phyloP scores from a whole-genome alignment of 2,113 vertebrate species.

The Xyrauchen texanus region DNA sequence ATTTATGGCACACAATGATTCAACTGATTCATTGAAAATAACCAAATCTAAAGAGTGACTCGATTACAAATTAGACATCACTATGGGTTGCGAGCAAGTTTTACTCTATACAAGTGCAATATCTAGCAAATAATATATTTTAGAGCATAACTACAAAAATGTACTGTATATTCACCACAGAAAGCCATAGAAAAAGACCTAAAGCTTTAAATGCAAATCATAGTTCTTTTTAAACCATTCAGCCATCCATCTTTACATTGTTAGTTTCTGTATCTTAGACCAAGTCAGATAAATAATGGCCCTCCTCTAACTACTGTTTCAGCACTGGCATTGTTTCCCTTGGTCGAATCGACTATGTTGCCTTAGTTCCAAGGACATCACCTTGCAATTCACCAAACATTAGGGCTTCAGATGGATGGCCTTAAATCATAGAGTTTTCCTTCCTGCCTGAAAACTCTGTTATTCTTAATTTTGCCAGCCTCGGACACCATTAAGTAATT shows the following conservation, averaged over 20 bases:
- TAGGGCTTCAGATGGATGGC: conserved; percentile 57
- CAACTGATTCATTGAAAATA: too few relatives aligned
- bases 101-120: too few relatives aligned
- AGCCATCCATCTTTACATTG: conserved; percentile 53
- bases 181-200: too few relatives aligned
- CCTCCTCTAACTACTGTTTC: conserved; percentile 47
- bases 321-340: conserved; percentile 55
- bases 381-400: conserved; percentile 34
- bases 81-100: too few relatives aligned
- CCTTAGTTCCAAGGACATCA: conserved; percentile 60
- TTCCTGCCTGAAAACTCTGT: conserved; percentile 55
- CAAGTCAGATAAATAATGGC: conserved; percentile 55
- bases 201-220: too few relatives aligned
- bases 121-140: too few relatives aligned
- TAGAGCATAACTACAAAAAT: too few relatives aligned
- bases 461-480: conserved; percentile 62
- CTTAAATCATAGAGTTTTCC: conserved; percentile 59
- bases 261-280: conserved; percentile 51
- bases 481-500: conserved; percentile 37
- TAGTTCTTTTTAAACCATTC: neutral
- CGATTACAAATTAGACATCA: too few relatives aligned
- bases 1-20: too few relatives aligned
- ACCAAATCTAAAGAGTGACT: too few relatives aligned
- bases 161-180: neutral
- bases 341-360: conserved; percentile 45